phyloP scores from a whole-genome alignment of 2,888 invertebrate genomes.

The Coleophora deauratella region DNA sequence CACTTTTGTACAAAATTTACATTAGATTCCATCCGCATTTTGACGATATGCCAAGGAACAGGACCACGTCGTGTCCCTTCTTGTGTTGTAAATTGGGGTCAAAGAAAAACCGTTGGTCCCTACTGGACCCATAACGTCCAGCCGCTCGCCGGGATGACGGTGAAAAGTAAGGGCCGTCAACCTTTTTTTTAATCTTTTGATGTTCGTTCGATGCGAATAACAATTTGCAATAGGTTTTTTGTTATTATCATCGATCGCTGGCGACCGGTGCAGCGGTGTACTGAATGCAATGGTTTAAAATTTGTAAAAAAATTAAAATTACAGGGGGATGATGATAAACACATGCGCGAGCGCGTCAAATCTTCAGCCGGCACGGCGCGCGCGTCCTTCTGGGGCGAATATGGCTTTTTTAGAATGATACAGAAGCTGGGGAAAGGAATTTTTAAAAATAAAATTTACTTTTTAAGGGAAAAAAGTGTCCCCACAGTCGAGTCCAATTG shows the following conservation, averaged over 20 bases:
- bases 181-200: conserved; percentile 50
- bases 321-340: conserved; percentile 70
- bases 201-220: conserved; percentile 54
- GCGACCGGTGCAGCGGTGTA: conserved; percentile 36
- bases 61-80: conserved; percentile 47
- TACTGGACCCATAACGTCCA: conserved; percentile 64
- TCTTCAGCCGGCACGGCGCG: conserved; percentile 71
- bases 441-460: conserved; percentile 68
- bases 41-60: conserved; percentile 58
- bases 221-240: conserved; percentile 53
- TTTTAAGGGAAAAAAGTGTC: conserved; percentile 65
- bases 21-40: conserved; percentile 52
- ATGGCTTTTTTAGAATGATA: conserved; percentile 66
- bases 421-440: conserved; percentile 53
- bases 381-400: conserved; percentile 49
- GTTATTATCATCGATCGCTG: conserved; percentile 37
- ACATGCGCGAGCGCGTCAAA: conserved; percentile 74
- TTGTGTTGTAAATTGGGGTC: conserved; percentile 70
- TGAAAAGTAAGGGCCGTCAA: conserved; percentile 47
- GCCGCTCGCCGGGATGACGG: conserved; percentile 50
- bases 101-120: conserved; percentile 71
- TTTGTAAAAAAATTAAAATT: conserved; percentile 60
- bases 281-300: conserved; percentile 51
- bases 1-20: conserved; percentile 71
- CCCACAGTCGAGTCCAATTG: conserved; percentile 66